These are phyloP conservation scores for Anarrhichthys ocellatus DNA, from an alignment of 2,113 vertebrate species.

Conservation along the genomic window DNA sequence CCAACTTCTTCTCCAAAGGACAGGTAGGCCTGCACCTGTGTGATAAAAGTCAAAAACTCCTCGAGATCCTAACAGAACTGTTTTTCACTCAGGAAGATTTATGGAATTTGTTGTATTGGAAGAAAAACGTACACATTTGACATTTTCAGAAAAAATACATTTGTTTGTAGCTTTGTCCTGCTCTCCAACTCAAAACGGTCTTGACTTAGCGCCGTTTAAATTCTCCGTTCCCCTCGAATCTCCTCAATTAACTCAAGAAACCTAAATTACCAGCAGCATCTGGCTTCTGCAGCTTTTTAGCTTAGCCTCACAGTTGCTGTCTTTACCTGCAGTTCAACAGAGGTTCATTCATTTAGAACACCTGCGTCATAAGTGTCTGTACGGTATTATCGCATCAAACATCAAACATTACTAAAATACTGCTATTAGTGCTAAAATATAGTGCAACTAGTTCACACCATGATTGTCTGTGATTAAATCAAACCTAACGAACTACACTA, in stretches of 20 bases:
- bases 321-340: not conserved
- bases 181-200: not conserved
- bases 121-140: not conserved
- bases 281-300: not conserved
- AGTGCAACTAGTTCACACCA: not conserved
- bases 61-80: not conserved
- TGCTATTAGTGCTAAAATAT: not conserved
- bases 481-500: not conserved
- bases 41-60: not conserved
- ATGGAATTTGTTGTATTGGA: not conserved
- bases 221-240: not conserved
- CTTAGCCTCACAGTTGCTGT: not conserved
- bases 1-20: conserved; percentile 93
- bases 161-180: not conserved
- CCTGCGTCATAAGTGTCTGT: not conserved
- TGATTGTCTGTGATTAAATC: not conserved
- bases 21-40: conserved; percentile 81
- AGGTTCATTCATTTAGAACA: not conserved
- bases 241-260: not conserved
- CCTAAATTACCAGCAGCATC: not conserved
- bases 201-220: not conserved
- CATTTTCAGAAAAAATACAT: not conserved
- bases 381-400: not conserved
- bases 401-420: not conserved
- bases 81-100: not conserved